Evolutionary conservation across 1,140 invertebrate genomes (phyloP), one percentile per base, ranked within the genome.

Genomic region (Meloidogyne chitwoodi): DNA sequence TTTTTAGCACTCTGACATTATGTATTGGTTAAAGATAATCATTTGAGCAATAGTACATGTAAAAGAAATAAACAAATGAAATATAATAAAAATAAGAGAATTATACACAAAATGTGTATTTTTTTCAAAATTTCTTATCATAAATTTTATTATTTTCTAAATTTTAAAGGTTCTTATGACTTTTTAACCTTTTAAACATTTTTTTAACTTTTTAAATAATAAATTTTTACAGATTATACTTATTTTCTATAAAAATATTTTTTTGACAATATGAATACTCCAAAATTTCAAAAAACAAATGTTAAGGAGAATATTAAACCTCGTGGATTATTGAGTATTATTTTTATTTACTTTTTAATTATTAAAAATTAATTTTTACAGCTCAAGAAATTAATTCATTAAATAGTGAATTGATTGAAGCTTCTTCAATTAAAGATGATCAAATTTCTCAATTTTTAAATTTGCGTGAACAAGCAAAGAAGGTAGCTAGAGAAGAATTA

Each of bases 231-330:
- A 27, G 16, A 14, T 80, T 8, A 19, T 74, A 16, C 71, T 74
- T 74, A n/a, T 61, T 75, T 56, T 92, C 0, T 89, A 93, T 14
- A 88, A n/a, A n/a, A n/a, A n/a, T 31, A 2, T 31, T 31, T 31
- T 31, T 31, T 31, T 2, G 6, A 31, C 2, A 3, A 38, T 0
- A 91, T 77, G 90, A 90, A 0, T 91, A 56, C 48, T n/a, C 48
- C 48, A 56, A 56, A 8, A 56, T n/a, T n/a, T 56, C n/a, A 3
- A 4, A 56, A 22, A n/a, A n/a, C 48, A n/a, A 16, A 14, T 19
- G 48, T 56, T 8, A 56, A 56, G 19, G 48, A 56, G 6, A 56
- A 56, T 56, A 56, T 56, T 6, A 56, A 56, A 6, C 48, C 48
- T n/a, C 48, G 48, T 6, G 48, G 12, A 16, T 8, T 56, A 4